Percentiles rank a stretch among this genome's conserved stretches.
Evolutionary conservation across 92 coral and sea anemone genomes (phyloP).

Genomic region (Epizoanthus fatuus): DNA sequence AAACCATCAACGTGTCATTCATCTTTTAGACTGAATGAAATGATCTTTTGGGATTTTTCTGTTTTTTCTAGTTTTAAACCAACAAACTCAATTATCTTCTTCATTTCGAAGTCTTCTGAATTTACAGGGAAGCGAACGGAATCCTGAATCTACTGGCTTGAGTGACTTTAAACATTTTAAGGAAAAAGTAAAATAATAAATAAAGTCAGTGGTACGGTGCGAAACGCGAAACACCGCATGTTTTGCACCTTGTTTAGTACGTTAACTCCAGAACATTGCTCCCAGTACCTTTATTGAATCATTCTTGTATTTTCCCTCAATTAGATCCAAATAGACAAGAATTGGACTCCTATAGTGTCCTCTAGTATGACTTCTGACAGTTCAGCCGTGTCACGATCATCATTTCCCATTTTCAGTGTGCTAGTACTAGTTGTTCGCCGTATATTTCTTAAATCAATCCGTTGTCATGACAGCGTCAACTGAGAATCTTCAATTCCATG

Average conservation of each 20-base stretch:
- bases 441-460: not conserved
- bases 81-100: not conserved
- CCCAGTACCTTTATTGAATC: no score
- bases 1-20: slow-evolving; percentile 53
- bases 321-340: not conserved
- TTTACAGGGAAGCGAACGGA: not conserved
- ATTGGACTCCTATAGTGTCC: not conserved
- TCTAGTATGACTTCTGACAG: no score
- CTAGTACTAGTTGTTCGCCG: not conserved
- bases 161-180: no score
- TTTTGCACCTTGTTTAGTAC: no score
- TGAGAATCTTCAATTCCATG: not conserved
- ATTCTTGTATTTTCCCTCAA: not conserved
- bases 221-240: not conserved
- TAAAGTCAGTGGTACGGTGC: not conserved
- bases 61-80: no score
- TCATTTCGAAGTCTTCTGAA: not conserved
- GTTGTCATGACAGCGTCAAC: slow-evolving; percentile 9
- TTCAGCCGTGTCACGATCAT: no score
- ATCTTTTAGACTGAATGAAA: slow-evolving; percentile 30
- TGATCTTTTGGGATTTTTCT: not conserved
- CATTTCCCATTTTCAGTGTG: no score
- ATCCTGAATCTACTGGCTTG: not conserved
- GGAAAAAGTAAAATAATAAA: not conserved
- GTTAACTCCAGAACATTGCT: no score